Conservation (phyloP, 1,140 invertebrate species). For the Frieseomelitta varia region DNA sequence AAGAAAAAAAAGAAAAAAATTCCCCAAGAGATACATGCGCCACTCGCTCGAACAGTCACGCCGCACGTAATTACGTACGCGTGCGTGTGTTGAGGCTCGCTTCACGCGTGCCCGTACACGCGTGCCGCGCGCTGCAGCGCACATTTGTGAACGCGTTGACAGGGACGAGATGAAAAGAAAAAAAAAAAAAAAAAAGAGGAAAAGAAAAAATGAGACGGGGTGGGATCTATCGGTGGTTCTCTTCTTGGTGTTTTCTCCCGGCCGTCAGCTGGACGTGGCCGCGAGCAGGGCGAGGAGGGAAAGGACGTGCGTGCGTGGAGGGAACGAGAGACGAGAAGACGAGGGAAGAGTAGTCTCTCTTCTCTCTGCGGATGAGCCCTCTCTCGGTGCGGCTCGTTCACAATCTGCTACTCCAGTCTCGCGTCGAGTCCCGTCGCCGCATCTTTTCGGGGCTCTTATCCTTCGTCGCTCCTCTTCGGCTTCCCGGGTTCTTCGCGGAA, state of each 20-base stretch:
- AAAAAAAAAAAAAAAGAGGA: not conserved
- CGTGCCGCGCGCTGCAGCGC: constrained; percentile 11
- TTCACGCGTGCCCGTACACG: not conserved
- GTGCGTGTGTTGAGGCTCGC: not conserved
- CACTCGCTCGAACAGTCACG: not conserved
- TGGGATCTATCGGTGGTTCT: constrained; percentile 47
- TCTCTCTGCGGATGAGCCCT: constrained; percentile 64
- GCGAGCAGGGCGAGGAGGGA: constrained; percentile 34
- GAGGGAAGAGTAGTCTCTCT: constrained; percentile 48
- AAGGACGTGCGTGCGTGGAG: constrained; percentile 12
- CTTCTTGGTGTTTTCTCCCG: constrained; percentile 36
- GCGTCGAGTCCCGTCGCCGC: constrained; percentile 74
- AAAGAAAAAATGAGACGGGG: constrained; percentile 47
- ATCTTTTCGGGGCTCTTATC: constrained; percentile 67
- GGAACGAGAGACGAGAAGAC: constrained; percentile 51
- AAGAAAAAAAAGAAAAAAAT: not conserved
- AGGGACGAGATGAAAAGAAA: not conserved
- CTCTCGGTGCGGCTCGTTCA: constrained; percentile 63
- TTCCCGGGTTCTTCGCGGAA: not conserved
- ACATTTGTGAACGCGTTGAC: constrained; percentile 54
- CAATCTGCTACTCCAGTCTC: constrained; percentile 72
- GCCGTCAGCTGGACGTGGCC: constrained; percentile 43
- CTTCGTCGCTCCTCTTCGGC: constrained; percentile 2
- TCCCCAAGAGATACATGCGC: not conserved
- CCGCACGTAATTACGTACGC: too few species aligned